Evolutionary conservation across 2,888 invertebrate genomes (phyloP).

Genomic region (Eumerus sabulonum): DNA sequence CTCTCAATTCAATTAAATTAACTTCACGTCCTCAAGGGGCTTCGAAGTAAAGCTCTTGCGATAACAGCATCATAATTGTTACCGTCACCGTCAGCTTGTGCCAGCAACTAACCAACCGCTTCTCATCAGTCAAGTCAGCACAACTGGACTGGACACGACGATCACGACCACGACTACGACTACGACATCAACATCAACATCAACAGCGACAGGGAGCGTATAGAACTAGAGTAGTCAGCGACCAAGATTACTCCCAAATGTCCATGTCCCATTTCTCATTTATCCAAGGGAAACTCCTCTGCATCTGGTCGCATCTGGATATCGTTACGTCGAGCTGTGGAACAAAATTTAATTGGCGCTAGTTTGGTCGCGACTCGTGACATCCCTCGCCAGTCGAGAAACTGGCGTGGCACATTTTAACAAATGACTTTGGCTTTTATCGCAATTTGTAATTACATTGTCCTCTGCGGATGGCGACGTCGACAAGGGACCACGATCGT

Average conservation of each 20-base stretch:
- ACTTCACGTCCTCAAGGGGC: constrained; percentile 36
- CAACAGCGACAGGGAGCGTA: constrained; percentile 14
- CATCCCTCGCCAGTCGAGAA: constrained; percentile 18
- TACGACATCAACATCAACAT: constrained; percentile 15
- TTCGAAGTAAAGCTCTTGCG: constrained; percentile 17
- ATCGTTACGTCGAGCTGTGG: constrained; percentile 22
- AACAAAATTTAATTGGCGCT: constrained; percentile 67
- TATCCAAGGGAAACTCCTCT: constrained; percentile 36
- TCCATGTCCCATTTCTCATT: constrained; percentile 63
- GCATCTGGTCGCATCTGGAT: constrained; percentile 37
- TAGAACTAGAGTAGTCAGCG: background rate
- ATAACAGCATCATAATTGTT: constrained; percentile 62
- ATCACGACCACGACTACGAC: too few species aligned
- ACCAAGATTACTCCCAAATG: constrained; percentile 64
- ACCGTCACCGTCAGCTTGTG: constrained; percentile 15
- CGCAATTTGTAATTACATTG: constrained; percentile 69
- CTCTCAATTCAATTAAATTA: constrained; percentile 57
- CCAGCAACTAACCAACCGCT: constrained; percentile 5
- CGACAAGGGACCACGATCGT: constrained; percentile 57
- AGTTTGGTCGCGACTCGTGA: constrained; percentile 65
- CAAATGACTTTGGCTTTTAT: constrained; percentile 69
- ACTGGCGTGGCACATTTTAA: constrained; percentile 62
- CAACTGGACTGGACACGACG: background rate
- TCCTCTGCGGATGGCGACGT: constrained; percentile 53
- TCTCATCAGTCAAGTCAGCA: constrained; percentile 22